Base-by-base conservation (phyloP, 2,113 vertebrate species). In the Talpa occidentalis region DNA sequence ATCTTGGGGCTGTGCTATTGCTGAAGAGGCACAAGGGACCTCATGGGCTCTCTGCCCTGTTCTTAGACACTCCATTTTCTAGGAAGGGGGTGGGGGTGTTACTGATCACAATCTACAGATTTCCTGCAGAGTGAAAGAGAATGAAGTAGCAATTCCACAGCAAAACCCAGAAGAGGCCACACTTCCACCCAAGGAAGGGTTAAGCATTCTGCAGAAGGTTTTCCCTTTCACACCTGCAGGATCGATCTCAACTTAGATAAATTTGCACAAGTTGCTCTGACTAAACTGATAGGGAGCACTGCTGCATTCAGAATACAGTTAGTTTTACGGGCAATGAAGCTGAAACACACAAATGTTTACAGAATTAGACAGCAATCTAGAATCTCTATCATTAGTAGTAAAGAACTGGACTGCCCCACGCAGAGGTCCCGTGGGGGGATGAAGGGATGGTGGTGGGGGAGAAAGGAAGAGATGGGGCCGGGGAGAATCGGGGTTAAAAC, bases 231-330 rank as follows among this genome's bases (percentile, higher is more conserved):
- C 96, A 97, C 81, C 96, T 44, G 86, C 81, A 97, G 19, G 54
- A 22, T 56, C 95, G 94, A 88, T 80, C 91, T 97, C 97, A 83
- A 88, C 96, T 96, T 94, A 97, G 97, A 97, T 90, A 97, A 96
- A 97, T 92, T 95, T 95, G 95, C 96, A 97, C 91, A 95, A 96
- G 85, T 81, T 93, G 94, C 89, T 97, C 95, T 98, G 94, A 94
- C 96, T 96, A 97, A 97, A 96, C 95, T 94, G 95, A 95, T 62
- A 79, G 88, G 93, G 96, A 96, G 94, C 89, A 81, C 56, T 94
- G 95, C 92, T 96, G 95, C 95, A 97, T 95, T 95, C 91, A 95
- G 92, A 97, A 97, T 93, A 95, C 93, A 30, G 93, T 96, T 97
- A 94, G 95, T 97, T 96, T 96, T 83, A 56, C 2, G 93, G 90